Percentiles rank a stretch among this genome's conserved stretches.
These are phyloP conservation scores for Cheilosia urbana DNA, from an alignment of 2,888 invertebrate species.

Conservation along the genomic window DNA sequence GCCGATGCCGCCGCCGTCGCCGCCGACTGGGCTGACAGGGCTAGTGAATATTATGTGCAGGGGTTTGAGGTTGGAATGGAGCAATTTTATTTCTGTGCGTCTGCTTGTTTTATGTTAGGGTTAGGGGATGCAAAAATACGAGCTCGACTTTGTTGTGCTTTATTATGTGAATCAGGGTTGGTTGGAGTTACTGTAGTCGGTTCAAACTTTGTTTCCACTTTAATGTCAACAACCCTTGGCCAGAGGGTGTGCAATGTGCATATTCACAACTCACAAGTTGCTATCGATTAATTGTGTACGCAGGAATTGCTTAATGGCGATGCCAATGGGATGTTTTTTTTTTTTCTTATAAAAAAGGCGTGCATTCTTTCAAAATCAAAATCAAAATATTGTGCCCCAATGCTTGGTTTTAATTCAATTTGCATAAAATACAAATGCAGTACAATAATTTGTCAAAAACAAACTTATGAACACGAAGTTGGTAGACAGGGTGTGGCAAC, in stretches of 20 bases:
- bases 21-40: background rate
- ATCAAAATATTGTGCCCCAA: background rate
- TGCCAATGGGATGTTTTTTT: background rate
- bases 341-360: background rate
- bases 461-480: slow-evolving; percentile 8
- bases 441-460: slow-evolving; percentile 1
- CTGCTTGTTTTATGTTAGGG: slow-evolving; percentile 35
- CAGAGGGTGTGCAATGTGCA: slow-evolving; percentile 34
- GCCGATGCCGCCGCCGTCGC: background rate
- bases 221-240: slow-evolving; percentile 69
- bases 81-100: slow-evolving; percentile 47
- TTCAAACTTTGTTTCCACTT: slow-evolving; percentile 49
- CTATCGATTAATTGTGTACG: slow-evolving; percentile 63
- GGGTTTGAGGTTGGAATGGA: slow-evolving; percentile 15
- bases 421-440: slow-evolving; percentile 16
- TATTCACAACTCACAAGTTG: slow-evolving; percentile 54
- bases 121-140: slow-evolving; percentile 65
- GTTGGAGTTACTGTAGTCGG: slow-evolving; percentile 11
- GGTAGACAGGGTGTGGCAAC: slow-evolving; percentile 23
- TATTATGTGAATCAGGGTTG: slow-evolving; percentile 43
- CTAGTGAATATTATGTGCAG: background rate
- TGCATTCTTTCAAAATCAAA: background rate
- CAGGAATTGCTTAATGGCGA: slow-evolving; percentile 32
- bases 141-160: slow-evolving; percentile 51
- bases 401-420: slow-evolving; percentile 26